A percentile compares a stretch with the other conserved stretches of the same genome.
Evolutionary conservation across 2,113 vertebrate genomes (phyloP).

Genomic region (rat (Rattus norvegicus)): GRCr8 NC_086029.1:56404501-56405000

Average conservation of each 20-base stretch:
- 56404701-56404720: neutral
- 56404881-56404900: neutral
- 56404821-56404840: neutral
- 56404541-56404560: neutral
- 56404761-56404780: neutral
- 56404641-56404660: neutral
- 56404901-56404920: neutral
- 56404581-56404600: constrained; percentile 1
- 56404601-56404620: neutral
- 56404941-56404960: neutral
- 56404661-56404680: neutral
- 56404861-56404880: neutral
- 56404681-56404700: neutral
- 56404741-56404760: neutral
- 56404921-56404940: neutral
- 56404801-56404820: neutral
- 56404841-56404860: neutral
- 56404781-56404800: neutral
- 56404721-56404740: constrained; percentile 6
- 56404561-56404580: neutral
- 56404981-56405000: neutral
- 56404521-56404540: neutral
- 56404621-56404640: neutral
- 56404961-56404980: neutral
- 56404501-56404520: neutral